These are phyloP conservation scores for Phrynosoma platyrhinos DNA, from an alignment of 2,113 vertebrate species.

Conservation along the genomic window DNA sequence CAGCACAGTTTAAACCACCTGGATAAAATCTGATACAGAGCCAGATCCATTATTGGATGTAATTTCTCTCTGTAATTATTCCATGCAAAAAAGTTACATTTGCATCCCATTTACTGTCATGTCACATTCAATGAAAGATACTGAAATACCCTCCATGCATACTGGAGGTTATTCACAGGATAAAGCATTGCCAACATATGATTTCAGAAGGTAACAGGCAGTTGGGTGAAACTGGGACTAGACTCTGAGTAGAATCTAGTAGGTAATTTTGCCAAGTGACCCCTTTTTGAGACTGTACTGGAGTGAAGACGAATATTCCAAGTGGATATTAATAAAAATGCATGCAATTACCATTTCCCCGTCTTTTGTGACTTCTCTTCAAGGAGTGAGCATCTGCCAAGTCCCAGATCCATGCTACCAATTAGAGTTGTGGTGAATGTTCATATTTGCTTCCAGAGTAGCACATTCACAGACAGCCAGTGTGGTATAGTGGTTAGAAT, in stretches of 20 bases:
- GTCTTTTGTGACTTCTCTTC: not conserved
- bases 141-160: not conserved
- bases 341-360: not conserved
- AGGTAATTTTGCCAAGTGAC: not conserved
- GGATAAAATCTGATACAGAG: constrained; percentile 7
- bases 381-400: not conserved
- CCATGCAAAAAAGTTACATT: constrained; percentile 5
- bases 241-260: not conserved
- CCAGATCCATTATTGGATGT: constrained; percentile 9
- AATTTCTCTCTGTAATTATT: constrained; percentile 14
- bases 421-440: not conserved
- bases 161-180: not conserved
- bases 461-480: not conserved
- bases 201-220: not conserved
- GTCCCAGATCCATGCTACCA: not conserved
- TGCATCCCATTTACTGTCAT: constrained; percentile 12
- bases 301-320: not conserved
- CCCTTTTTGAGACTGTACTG: not conserved
- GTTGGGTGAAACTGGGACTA: not conserved
- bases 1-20: not conserved
- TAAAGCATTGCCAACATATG: constrained; percentile 9
- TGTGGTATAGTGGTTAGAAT: not conserved
- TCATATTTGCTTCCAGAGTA: not conserved
- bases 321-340: not conserved
- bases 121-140: not conserved